A percentile compares a stretch with the other conserved stretches of the same genome.
Conservation (phyloP, 2,797 vertebrate genomes). For the Phylloscopus collybita region DNA sequence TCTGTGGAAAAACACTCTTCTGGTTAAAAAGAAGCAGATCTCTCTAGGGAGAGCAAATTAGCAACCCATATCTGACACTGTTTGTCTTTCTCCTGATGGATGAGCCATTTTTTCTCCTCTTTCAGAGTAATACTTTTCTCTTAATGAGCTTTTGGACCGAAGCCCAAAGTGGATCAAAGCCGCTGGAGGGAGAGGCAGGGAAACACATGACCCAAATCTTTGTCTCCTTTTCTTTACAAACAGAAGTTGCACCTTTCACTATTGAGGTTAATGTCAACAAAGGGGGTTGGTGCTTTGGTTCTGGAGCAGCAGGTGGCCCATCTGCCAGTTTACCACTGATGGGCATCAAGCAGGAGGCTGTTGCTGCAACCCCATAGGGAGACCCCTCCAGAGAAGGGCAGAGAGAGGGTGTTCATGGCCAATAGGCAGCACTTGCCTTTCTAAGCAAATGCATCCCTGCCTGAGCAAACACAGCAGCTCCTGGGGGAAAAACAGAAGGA, state of each 20-base stretch:
- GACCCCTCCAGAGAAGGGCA: background rate
- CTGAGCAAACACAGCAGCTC: background rate
- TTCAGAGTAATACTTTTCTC: slow-evolving; percentile 59
- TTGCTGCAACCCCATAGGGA: background rate
- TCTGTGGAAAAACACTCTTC: background rate
- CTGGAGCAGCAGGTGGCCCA: background rate
- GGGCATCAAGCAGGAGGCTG: background rate
- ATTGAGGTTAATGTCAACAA: background rate
- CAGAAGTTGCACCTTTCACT: slow-evolving; percentile 1
- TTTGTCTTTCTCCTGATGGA: slow-evolving; percentile 59
- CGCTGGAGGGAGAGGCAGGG: background rate
- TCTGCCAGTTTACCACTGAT: background rate
- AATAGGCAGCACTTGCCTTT: background rate
- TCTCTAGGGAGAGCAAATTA: slow-evolving; percentile 44
- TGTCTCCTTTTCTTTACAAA: slow-evolving; percentile 10
- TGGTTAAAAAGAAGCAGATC: slow-evolving; percentile 33
- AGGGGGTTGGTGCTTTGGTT: background rate
- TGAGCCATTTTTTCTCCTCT: slow-evolving; percentile 45
- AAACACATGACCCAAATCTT: background rate
- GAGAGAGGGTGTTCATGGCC: background rate
- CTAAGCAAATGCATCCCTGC: background rate
- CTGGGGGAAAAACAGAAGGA: background rate
- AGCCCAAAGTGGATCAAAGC: slow-evolving; percentile 61
- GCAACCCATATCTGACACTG: slow-evolving; percentile 26
- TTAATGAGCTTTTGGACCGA: slow-evolving; percentile 70